Conservation (phyloP, 2,113 vertebrate species). For the Scomber scombrus region DNA sequence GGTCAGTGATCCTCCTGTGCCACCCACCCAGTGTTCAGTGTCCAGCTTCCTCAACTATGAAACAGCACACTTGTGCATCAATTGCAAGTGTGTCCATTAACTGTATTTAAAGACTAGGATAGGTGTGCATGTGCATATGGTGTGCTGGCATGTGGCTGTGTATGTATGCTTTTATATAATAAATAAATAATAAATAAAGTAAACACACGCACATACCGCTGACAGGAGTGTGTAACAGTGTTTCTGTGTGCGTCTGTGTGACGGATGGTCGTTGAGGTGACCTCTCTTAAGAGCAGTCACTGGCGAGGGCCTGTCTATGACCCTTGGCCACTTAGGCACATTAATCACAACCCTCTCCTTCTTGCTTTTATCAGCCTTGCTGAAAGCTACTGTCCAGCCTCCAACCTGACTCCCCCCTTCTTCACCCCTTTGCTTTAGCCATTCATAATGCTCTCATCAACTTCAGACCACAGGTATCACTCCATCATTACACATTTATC, state of each 20-base stretch:
- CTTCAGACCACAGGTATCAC: slow-evolving; percentile 92
- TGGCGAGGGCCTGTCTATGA: slow-evolving; percentile 86
- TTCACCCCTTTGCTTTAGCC: slow-evolving; percentile 68
- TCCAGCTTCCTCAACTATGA: slow-evolving; percentile 26
- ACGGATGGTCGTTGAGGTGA: slow-evolving; percentile 89
- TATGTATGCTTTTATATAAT: background rate
- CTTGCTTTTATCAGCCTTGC: slow-evolving; percentile 86
- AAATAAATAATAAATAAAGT: background rate
- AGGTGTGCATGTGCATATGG: background rate
- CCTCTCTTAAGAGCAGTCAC: slow-evolving; percentile 92
- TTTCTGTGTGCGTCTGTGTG: slow-evolving; percentile 72
- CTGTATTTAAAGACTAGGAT: slow-evolving; percentile 14
- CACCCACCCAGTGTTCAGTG: slow-evolving; percentile 65
- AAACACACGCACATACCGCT: background rate
- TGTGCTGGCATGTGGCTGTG: background rate
- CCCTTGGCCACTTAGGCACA: slow-evolving; percentile 94
- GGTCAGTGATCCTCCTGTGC: slow-evolving; percentile 72
- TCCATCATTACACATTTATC: slow-evolving; percentile 96
- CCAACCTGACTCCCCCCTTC: slow-evolving; percentile 51
- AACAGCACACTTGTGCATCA: slow-evolving; percentile 23
- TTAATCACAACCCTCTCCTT: slow-evolving; percentile 92
- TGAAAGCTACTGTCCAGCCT: slow-evolving; percentile 93
- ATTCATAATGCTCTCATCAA: slow-evolving; percentile 80
- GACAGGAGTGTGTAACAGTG: slow-evolving; percentile 29
- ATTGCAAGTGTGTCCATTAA: slow-evolving; percentile 6